Evolutionary conservation across 2,888 invertebrate species (phyloP).

Genomic region (Macrosoma leucophasiata): DNA sequence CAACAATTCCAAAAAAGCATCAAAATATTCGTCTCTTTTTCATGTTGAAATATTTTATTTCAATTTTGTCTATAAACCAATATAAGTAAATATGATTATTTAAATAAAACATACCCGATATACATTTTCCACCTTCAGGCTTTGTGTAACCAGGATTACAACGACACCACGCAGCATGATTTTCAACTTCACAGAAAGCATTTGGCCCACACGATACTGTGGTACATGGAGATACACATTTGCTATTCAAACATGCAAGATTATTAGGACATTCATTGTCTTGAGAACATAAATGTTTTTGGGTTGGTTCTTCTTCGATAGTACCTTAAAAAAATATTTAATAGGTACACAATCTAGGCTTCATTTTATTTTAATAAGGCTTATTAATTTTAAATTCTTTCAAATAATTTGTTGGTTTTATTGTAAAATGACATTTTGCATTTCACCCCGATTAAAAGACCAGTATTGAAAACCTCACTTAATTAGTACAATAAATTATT

Average conservation of each 20-base stretch:
- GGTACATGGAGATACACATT: conserved; percentile 88
- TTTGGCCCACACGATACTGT: conserved; percentile 87
- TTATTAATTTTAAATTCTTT: too few relatives aligned
- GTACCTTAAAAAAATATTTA: conserved; percentile 42
- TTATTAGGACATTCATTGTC: conserved; percentile 89
- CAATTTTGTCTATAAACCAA: too few relatives aligned
- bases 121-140: conserved; percentile 86
- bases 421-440: too few relatives aligned
- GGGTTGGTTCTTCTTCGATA: conserved; percentile 57
- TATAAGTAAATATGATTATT: too few relatives aligned
- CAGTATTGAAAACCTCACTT: conserved; percentile 1
- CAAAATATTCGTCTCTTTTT: too few relatives aligned
- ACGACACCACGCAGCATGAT: conserved; percentile 92
- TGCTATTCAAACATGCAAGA: conserved; percentile 84
- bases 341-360: too few relatives aligned
- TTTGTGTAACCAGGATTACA: conserved; percentile 89
- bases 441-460: too few relatives aligned
- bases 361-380: too few relatives aligned
- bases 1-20: too few relatives aligned
- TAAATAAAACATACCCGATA: conserved; percentile 81
- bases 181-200: conserved; percentile 90
- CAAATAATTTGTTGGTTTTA: too few relatives aligned
- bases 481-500: conserved; percentile 5
- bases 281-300: conserved; percentile 80
- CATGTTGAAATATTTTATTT: too few relatives aligned